Percentiles rank a stretch among this genome's conserved stretches.
These are phyloP conservation scores for Achlya flavicornis DNA, from an alignment of 2,888 invertebrate genomes.

Conservation along the genomic window DNA sequence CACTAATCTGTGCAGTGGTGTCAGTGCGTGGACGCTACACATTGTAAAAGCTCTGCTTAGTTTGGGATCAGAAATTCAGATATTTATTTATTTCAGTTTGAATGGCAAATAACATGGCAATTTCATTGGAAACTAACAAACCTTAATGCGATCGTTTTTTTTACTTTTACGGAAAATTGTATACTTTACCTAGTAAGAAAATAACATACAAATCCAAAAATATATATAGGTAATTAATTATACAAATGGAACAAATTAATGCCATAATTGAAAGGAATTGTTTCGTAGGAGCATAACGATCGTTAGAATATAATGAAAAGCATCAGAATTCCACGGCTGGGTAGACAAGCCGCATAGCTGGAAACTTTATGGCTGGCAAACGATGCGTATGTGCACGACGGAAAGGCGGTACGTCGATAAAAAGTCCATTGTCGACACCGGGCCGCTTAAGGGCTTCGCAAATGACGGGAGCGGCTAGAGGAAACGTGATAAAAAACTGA, in stretches of 20 bases:
- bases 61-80: not conserved
- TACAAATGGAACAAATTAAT: not conserved
- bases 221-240: no score
- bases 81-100: not conserved
- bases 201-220: no score
- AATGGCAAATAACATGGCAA: not conserved
- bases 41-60: no score
- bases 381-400: slow-evolving; percentile 65
- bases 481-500: slow-evolving; percentile 71
- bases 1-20: no score
- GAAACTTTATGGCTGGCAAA: slow-evolving; percentile 69
- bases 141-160: no score
- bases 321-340: slow-evolving; percentile 55
- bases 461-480: slow-evolving; percentile 67
- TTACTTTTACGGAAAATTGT: no score
- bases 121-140: no score
- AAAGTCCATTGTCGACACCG: slow-evolving; percentile 74
- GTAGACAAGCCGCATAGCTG: slow-evolving; percentile 52
- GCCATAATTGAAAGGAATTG: slow-evolving; percentile 44
- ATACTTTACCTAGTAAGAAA: no score
- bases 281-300: slow-evolving; percentile 39
- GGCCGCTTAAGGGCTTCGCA: slow-evolving; percentile 65
- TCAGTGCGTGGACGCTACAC: no score
- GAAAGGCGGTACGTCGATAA: slow-evolving; percentile 70
- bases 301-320: slow-evolving; percentile 49